A percentile compares a stretch with the other conserved stretches of the same genome.
phyloP scores from a whole-genome alignment of 2,113 vertebrate species.

The Sylvia atricapilla region DNA sequence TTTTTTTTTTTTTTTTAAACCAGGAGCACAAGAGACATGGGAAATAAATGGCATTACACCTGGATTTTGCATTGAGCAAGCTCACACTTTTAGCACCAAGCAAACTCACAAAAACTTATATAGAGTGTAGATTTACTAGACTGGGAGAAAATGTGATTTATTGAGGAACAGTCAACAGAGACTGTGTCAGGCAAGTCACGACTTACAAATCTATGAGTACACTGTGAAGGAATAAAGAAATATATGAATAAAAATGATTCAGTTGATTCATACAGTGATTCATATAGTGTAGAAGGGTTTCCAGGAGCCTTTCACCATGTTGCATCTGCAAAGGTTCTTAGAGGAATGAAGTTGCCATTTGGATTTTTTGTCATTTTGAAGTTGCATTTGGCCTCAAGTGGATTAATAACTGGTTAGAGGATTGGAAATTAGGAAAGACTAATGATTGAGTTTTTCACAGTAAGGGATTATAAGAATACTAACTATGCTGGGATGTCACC shows the following conservation, averaged over 20 bases:
- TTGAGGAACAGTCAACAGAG: not conserved
- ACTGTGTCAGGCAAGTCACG: not conserved
- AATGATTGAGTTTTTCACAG: not conserved
- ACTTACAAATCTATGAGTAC: not conserved
- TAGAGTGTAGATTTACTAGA: not conserved
- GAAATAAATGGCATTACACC: not conserved
- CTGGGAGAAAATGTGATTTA: fast-evolving
- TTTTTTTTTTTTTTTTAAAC: not conserved
- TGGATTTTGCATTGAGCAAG: not conserved
- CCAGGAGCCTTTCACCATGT: not conserved
- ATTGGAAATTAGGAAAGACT: not conserved
- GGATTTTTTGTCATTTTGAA: not conserved
- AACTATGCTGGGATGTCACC: not conserved
- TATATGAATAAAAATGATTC: not conserved
- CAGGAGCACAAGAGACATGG: not conserved
- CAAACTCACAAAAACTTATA: not conserved
- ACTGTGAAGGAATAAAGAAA: not conserved
- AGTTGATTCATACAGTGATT: not conserved
- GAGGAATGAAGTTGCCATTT: not conserved
- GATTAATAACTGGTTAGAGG: not conserved
- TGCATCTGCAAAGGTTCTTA: not conserved
- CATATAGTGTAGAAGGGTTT: not conserved
- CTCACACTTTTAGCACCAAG: not conserved
- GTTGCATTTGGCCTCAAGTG: not conserved
- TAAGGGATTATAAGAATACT: not conserved